Evolutionary conservation across 2,888 invertebrate genomes (phyloP).

Genomic region (Gisinianus flammeolus): DNA sequence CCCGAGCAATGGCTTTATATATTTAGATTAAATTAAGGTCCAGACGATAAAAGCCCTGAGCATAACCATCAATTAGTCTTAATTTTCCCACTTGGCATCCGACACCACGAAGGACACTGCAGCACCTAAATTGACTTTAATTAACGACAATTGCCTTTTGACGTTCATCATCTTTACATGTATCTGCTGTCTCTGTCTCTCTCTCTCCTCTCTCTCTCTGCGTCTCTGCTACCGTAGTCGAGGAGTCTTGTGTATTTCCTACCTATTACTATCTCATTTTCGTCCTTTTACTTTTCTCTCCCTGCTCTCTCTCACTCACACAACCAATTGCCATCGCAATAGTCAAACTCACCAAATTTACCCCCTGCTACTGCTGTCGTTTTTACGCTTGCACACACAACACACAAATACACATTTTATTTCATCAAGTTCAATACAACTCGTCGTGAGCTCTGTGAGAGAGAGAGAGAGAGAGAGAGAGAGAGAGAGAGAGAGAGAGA

Average conservation of each 20-base stretch:
- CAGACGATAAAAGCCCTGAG: conserved; percentile 53
- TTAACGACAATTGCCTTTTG: conserved; percentile 56
- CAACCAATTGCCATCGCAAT: conserved; percentile 1
- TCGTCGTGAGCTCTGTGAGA: neutral
- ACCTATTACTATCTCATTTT: conserved; percentile 18
- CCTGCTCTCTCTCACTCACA: neutral
- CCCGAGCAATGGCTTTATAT: conserved; percentile 44
- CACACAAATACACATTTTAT: neutral
- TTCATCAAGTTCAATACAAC: conserved; percentile 10
- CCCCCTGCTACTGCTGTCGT: conserved; percentile 35
- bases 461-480: neutral
- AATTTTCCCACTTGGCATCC: conserved; percentile 54
- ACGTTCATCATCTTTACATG: conserved; percentile 47
- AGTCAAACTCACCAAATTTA: conserved; percentile 34
- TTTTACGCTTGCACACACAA: conserved; percentile 35
- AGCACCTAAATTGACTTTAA: conserved; percentile 54
- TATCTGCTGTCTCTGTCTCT: neutral
- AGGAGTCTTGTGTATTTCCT: neutral
- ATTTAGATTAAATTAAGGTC: conserved; percentile 56
- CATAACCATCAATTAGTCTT: conserved; percentile 57
- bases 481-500: neutral
- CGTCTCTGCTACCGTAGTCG: neutral
- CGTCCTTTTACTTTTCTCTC: neutral
- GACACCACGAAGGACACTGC: conserved; percentile 35
- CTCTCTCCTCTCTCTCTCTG: neutral